These are phyloP conservation scores for Stegostoma tigrinum DNA, from an alignment of 2,113 vertebrate species.

Conservation along the genomic window DNA sequence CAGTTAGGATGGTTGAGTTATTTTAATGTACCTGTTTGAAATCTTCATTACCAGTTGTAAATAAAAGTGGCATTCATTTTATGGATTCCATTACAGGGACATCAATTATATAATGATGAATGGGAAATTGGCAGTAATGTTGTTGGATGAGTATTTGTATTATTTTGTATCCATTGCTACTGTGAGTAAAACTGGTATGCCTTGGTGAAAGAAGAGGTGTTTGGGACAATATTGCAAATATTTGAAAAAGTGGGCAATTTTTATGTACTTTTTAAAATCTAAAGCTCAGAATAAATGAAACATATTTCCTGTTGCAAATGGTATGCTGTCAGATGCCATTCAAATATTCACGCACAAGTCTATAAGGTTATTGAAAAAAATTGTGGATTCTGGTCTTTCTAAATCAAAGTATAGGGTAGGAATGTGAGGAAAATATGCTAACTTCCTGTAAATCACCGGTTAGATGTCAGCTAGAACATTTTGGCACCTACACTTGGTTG, in stretches of 20 bases:
- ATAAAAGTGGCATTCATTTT: neutral
- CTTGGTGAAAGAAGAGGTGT: too few relatives aligned
- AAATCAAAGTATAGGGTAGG: neutral
- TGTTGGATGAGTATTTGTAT: slow-evolving; percentile 21
- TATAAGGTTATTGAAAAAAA: neutral
- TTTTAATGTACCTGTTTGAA: neutral
- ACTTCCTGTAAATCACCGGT: neutral
- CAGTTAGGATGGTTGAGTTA: neutral
- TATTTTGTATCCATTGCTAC: slow-evolving; percentile 12
- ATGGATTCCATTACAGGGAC: neutral
- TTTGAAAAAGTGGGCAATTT: slow-evolving; percentile 12
- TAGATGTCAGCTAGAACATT: neutral
- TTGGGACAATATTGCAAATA: slow-evolving; percentile 12
- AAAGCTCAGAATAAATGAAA: neutral
- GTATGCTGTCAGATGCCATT: neutral
- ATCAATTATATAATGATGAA: neutral
- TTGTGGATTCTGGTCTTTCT: neutral
- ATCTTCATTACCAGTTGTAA: neutral
- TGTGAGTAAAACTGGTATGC: neutral
- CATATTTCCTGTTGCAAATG: neutral
- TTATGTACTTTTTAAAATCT: neutral
- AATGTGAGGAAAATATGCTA: neutral
- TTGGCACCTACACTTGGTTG: neutral
- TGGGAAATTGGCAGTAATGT: neutral
- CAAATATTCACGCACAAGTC: neutral